These are phyloP conservation scores for Agelastica alni DNA, from an alignment of 2,888 invertebrate genomes.

Conservation along the genomic window DNA sequence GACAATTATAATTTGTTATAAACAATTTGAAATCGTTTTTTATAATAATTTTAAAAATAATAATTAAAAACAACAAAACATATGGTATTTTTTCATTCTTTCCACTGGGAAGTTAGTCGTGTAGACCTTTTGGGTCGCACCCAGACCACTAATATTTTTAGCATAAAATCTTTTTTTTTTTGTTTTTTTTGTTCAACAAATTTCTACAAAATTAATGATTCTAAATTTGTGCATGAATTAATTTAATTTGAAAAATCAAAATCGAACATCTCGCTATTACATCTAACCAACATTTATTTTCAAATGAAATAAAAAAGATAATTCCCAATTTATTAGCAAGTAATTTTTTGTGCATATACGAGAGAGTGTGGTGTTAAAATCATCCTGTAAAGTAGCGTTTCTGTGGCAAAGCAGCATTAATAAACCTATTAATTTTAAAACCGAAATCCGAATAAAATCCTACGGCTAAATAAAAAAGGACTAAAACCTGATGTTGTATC, in stretches of 20 bases:
- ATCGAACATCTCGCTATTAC: too few relatives aligned
- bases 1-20: too few relatives aligned
- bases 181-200: background rate
- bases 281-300: conserved; percentile 24
- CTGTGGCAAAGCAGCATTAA: conserved; percentile 46
- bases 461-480: conserved; percentile 48
- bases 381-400: conserved; percentile 38
- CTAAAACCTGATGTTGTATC: conserved; percentile 41
- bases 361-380: conserved; percentile 32
- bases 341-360: conserved; percentile 30
- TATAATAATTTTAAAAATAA: too few relatives aligned
- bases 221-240: too few relatives aligned
- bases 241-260: too few relatives aligned
- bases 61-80: too few relatives aligned
- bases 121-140: too few relatives aligned
- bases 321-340: conserved; percentile 34
- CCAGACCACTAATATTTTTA: too few relatives aligned
- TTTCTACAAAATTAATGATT: background rate
- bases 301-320: conserved; percentile 25
- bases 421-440: conserved; percentile 54
- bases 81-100: too few relatives aligned
- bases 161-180: background rate
- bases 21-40: too few relatives aligned
- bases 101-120: too few relatives aligned
- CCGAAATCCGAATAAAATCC: conserved; percentile 52